Percentiles rank a stretch among this genome's conserved stretches.
Evolutionary conservation across 1,140 invertebrate species (phyloP).

Genomic region (Drosophila melanica): DNA sequence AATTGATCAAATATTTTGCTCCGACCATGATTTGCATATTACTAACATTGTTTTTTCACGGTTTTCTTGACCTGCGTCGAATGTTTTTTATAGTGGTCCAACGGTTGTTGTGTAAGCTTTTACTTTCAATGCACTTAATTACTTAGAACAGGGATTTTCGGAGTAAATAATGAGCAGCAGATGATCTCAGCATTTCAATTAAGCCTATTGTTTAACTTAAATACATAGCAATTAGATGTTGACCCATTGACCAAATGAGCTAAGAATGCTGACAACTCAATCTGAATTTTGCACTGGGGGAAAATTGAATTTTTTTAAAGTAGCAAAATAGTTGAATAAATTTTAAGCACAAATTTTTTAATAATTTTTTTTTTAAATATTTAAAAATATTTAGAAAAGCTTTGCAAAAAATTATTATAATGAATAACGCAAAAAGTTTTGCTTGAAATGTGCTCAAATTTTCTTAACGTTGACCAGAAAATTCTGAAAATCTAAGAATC

Average conservation of each 20-base stretch:
- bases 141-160: slow-evolving; percentile 5
- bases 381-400: no score
- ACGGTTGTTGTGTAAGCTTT: slow-evolving; percentile 46
- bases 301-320: background rate
- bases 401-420: no score
- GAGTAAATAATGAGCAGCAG: slow-evolving; percentile 6
- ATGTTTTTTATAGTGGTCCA: slow-evolving; percentile 21
- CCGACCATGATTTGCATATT: slow-evolving; percentile 53
- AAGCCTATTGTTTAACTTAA: background rate
- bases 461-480: no score
- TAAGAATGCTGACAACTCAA: slow-evolving; percentile 1
- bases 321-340: no score
- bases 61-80: slow-evolving; percentile 65
- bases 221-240: background rate
- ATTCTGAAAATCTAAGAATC: no score
- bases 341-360: no score
- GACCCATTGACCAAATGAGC: background rate
- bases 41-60: slow-evolving; percentile 23
- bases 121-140: slow-evolving; percentile 60
- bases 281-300: background rate
- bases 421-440: no score
- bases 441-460: no score
- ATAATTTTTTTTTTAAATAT: no score
- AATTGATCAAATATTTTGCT: slow-evolving; percentile 76
- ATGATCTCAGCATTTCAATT: slow-evolving; percentile 21